A percentile compares a stretch with the other conserved stretches of the same genome.
These are phyloP conservation scores for Arremon aurantiirostris DNA, from an alignment of 2,797 vertebrate species.

Conservation along the genomic window DNA sequence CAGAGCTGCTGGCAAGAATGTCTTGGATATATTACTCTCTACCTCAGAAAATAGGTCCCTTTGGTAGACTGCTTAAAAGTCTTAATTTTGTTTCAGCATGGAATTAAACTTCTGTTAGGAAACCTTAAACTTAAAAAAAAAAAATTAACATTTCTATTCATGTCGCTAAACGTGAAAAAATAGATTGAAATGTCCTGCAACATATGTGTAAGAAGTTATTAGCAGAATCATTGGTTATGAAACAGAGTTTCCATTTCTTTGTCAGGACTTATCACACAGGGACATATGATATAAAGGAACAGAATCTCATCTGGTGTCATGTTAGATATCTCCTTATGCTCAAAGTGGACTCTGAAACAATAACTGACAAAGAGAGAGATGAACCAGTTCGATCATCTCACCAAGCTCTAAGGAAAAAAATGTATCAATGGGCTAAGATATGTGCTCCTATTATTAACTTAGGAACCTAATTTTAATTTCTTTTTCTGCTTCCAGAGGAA, in stretches of 20 bases:
- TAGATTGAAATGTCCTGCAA: background rate
- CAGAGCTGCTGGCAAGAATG: background rate
- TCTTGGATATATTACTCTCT: background rate
- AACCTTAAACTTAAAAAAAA: background rate
- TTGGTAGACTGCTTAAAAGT: background rate
- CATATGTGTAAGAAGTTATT: background rate
- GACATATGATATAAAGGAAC: background rate
- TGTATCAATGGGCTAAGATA: background rate
- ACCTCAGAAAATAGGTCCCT: background rate
- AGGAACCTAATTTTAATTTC: background rate
- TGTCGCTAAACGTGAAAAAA: background rate
- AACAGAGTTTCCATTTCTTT: background rate
- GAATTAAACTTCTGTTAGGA: background rate
- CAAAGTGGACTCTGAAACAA: background rate
- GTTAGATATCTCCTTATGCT: background rate
- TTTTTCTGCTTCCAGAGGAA: background rate
- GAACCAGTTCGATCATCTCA: background rate
- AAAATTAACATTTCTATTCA: background rate
- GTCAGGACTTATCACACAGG: background rate
- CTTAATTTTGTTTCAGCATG: background rate
- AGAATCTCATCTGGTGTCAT: background rate
- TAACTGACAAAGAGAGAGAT: background rate
- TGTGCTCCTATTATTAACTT: background rate
- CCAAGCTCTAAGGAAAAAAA: background rate
- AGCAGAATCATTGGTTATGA: background rate